phyloP scores from a whole-genome alignment of 2,113 vertebrate genomes.

The Entosphenus tridentatus region DNA sequence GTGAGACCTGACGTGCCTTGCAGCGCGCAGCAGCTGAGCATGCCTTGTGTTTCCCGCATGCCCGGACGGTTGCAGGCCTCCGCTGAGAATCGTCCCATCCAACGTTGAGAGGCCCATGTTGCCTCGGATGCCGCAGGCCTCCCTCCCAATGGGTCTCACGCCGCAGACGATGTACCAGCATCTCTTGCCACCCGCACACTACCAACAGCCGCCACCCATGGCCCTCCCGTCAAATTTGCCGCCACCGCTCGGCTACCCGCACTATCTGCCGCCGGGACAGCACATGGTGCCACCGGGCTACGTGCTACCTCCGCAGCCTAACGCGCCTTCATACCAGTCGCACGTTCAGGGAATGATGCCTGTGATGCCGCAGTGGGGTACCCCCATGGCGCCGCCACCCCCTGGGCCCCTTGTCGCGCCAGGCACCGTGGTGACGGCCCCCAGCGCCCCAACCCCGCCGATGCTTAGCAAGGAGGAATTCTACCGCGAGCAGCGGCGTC shows the following conservation, averaged over 20 bases:
- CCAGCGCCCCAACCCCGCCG: not conserved
- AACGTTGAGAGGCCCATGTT: too few species aligned
- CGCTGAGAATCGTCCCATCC: too few species aligned
- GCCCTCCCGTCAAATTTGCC: not conserved
- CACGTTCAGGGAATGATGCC: not conserved
- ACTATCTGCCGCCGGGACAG: not conserved
- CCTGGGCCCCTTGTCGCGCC: not conserved
- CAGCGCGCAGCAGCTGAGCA: too few species aligned
- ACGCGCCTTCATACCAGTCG: not conserved
- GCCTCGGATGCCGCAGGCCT: too few species aligned
- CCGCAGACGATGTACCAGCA: too few species aligned
- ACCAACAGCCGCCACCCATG: not conserved
- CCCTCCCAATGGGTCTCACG: too few species aligned
- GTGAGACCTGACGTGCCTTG: too few species aligned
- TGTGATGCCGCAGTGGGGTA: not conserved
- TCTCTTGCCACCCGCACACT: not conserved
- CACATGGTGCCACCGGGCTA: not conserved
- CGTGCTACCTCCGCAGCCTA: not conserved
- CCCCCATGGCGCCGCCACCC: not conserved
- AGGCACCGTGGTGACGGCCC: conserved; percentile 1
- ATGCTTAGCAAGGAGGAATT: conserved; percentile 62
- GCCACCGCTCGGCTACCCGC: not conserved
- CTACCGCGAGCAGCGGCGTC: conserved; percentile 51
- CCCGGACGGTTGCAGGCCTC: too few species aligned
- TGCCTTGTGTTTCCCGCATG: too few species aligned